A percentile compares a stretch with the other conserved stretches of the same genome.
These are phyloP conservation scores for Larimichthys crocea DNA, from an alignment of 2,113 vertebrate species.

Conservation along the genomic window DNA sequence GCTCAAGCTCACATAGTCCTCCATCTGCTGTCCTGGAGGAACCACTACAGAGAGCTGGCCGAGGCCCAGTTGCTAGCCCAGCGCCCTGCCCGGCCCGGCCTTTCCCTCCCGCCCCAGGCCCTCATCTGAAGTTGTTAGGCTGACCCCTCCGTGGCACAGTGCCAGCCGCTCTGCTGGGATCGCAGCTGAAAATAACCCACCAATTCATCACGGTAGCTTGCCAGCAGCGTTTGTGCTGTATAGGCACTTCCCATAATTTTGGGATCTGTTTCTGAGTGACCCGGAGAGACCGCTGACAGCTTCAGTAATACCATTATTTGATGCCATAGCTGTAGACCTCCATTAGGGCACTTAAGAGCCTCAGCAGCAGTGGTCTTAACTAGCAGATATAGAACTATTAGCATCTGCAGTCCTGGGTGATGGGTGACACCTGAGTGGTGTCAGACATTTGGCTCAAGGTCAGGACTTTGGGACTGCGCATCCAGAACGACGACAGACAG, in stretches of 20 bases:
- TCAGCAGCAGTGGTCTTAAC: conserved; percentile 22
- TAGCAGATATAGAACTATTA: conserved; percentile 18
- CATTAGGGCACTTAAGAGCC: conserved; percentile 21
- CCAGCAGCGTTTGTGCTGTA: conserved; percentile 66
- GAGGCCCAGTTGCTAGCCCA: conserved; percentile 41
- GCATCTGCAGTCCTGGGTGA: neutral
- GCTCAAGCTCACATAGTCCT: conserved; percentile 56
- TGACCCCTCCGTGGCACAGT: conserved; percentile 68
- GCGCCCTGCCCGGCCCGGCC: conserved; percentile 37
- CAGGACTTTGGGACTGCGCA: neutral
- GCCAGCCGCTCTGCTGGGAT: conserved; percentile 69
- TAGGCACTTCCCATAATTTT: conserved; percentile 72
- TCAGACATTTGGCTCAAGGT: conserved; percentile 36
- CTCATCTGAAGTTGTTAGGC: conserved; percentile 74
- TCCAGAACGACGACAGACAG: conserved; percentile 5
- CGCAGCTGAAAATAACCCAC: conserved; percentile 78
- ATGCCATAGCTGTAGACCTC: conserved; percentile 10
- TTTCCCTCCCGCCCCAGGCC: conserved; percentile 50
- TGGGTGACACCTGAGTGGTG: conserved; percentile 1
- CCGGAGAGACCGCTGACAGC: conserved; percentile 59
- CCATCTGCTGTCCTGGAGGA: conserved; percentile 80
- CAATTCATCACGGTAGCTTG: conserved; percentile 76
- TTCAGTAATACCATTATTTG: conserved; percentile 43
- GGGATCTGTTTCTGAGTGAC: conserved; percentile 68
- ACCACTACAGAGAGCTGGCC: conserved; percentile 72